These are phyloP conservation scores for Chaetops frenatus DNA, from an alignment of 2,113 vertebrate genomes.

Conservation along the genomic window DNA sequence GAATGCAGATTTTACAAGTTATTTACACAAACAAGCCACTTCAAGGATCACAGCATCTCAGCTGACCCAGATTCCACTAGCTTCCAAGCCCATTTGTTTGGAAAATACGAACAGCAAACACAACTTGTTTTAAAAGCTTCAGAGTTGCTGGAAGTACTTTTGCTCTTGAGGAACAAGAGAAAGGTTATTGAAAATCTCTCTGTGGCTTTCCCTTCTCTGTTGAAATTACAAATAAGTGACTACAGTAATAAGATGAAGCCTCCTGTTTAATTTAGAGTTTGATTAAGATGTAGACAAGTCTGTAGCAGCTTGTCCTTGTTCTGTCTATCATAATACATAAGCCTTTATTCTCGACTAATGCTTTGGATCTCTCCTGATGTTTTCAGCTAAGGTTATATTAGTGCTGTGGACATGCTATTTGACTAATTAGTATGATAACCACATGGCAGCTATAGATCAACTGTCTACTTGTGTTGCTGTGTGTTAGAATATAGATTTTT, in stretches of 20 bases:
- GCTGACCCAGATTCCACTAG: not conserved
- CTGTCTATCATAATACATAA: not conserved
- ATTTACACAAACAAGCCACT: not conserved
- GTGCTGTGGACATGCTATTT: not conserved
- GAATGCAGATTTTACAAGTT: not conserved
- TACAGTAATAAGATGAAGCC: not conserved
- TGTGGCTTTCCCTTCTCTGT: not conserved
- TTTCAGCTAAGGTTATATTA: not conserved
- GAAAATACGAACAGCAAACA: not conserved
- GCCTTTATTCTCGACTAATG: not conserved
- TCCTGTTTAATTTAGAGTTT: conserved; percentile 4
- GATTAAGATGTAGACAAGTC: conserved; percentile 31
- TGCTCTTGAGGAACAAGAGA: not conserved
- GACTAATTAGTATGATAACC: not conserved
- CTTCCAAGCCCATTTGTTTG: not conserved
- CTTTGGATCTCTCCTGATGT: not conserved
- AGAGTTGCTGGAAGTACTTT: not conserved
- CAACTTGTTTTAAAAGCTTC: not conserved
- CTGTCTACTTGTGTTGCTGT: not conserved
- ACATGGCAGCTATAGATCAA: not conserved
- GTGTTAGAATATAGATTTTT: not conserved
- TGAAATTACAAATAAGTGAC: conserved; percentile 14
- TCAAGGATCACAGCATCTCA: not conserved
- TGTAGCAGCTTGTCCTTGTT: conserved; percentile 30
- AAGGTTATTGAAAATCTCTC: not conserved